Conservation (phyloP, 2,888 invertebrate species). For the Pterobdella sp. region DNA sequence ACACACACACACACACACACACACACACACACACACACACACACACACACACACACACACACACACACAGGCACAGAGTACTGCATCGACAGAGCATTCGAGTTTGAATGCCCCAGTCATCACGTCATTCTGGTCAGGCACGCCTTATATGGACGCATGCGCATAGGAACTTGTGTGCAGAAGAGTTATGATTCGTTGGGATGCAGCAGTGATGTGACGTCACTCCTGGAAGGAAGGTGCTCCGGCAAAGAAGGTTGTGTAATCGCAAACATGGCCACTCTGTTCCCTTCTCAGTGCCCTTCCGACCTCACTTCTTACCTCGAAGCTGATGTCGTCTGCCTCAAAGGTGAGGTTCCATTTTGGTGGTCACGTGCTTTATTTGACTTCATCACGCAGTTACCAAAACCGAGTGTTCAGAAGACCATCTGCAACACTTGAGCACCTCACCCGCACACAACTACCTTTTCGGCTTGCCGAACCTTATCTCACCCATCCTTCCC, state of each 20-base stretch:
- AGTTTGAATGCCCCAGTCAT: not conserved
- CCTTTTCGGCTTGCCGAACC: not conserved
- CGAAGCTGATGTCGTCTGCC: slow-evolving; percentile 20
- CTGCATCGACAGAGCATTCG: slow-evolving; percentile 16
- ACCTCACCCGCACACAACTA: not conserved
- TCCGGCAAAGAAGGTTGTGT: not conserved
- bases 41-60: not conserved
- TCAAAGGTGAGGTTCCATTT: slow-evolving; percentile 21
- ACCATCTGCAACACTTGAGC: slow-evolving; percentile 6
- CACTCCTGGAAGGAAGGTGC: slow-evolving; percentile 11
- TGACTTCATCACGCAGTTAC: not conserved
- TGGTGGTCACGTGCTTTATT: not conserved
- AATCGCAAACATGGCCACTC: slow-evolving; percentile 19
- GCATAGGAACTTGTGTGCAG: slow-evolving; percentile 16
- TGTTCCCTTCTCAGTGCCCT: slow-evolving; percentile 19
- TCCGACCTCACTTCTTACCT: slow-evolving; percentile 22
- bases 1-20: slow-evolving; percentile 20
- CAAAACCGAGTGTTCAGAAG: slow-evolving; percentile 3
- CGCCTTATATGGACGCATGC: slow-evolving; percentile 22
- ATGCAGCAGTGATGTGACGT: slow-evolving; percentile 14
- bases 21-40: slow-evolving; percentile 19
- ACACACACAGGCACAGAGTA: slow-evolving; percentile 22
- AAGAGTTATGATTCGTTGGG: slow-evolving; percentile 19
- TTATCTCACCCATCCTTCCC: slow-evolving; percentile 17
- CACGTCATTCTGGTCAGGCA: slow-evolving; percentile 12